These are phyloP conservation scores for Mormyrus hasselquistii DNA, from an alignment of 2,797 vertebrate genomes.

Conservation along the genomic window DNA sequence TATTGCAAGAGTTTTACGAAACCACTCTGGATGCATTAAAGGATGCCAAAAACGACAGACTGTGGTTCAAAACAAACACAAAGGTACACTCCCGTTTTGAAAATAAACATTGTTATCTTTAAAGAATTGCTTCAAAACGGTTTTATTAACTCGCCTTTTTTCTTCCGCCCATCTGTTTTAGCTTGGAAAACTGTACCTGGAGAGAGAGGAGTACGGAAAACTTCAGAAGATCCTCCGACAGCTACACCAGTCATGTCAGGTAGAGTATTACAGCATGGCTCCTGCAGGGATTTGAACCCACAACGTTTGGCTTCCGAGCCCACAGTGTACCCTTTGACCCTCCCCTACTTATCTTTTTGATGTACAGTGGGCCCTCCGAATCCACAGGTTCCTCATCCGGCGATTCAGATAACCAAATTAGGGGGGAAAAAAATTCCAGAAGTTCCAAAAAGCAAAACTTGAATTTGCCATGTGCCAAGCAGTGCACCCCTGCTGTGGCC, in stretches of 20 bases:
- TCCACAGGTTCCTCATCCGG: neutral
- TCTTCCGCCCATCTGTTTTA: constrained; percentile 45
- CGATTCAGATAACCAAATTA: neutral
- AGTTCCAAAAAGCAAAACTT: neutral
- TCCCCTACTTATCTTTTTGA: neutral
- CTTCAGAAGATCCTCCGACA: constrained; percentile 97
- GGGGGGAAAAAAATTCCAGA: neutral
- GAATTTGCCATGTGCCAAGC: neutral
- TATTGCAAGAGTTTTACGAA: constrained; percentile 99
- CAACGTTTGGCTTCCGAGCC: neutral
- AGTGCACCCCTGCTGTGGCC: neutral
- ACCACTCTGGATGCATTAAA: constrained; percentile 95
- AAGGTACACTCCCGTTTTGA: constrained; percentile 55
- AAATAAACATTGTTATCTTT: constrained; percentile 19
- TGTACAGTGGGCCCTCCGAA: neutral
- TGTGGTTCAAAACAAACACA: constrained; percentile 98
- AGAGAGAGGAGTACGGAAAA: constrained; percentile 95
- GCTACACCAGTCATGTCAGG: constrained; percentile 98
- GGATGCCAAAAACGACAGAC: constrained; percentile 94
- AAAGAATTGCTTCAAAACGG: neutral
- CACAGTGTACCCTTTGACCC: neutral
- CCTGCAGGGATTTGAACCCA: neutral
- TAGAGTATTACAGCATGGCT: constrained; percentile 45
- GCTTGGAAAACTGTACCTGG: constrained; percentile 96
- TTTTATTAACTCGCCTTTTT: neutral